Evolutionary conservation across 2,888 invertebrate species (phyloP), one percentile per base, ranked within the genome.

Genomic region (Drosophila demipolita): DNA sequence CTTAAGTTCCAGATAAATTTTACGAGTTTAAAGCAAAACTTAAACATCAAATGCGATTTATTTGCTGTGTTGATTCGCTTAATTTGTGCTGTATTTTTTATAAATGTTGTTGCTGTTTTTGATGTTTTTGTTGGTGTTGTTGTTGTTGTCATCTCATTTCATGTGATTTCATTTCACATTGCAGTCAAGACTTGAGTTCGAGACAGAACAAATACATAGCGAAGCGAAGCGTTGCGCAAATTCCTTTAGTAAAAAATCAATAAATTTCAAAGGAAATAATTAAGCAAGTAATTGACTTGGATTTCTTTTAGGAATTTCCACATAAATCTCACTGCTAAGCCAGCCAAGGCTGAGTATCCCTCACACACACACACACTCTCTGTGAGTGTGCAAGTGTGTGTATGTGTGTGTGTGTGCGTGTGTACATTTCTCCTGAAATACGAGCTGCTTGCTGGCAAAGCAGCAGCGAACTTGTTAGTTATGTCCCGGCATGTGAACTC

Each of bases 261-360:
- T 87, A 87, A 87, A 87, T 87, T 87, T 88, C 87, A 87, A 87
- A 87, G 87, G 87, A 87, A 87, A 87, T 87, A 87, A 87, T 87
- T 87, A 87, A 87, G 90, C 89, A 89, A 87, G 87, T 90, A 89
- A 89, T 89, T 89, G 91, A 89, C 89, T 89, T 89, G 89, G 91
- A 89, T 89, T 91, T 87, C 90, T 86, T 87, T 89, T 88, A 84
- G 81, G 84, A 90, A 91, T 90, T 90, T 84, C 79, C 82, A 87
- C 89, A 90, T 91, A 90, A 91, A 91, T 89, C 87, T 89, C 76
- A 57, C 83, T 75, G 85, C 80, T 87, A 89, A 89, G 87, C 89
- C 69, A 87, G 87, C 82, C 74, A 80, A 74, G 58, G 64, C 59
- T 58, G 66, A 64, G 66, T 59, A 64, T 72, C 57, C 33, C 42